A percentile compares a stretch with the other conserved stretches of the same genome.
Evolutionary conservation across 2,888 invertebrate species (phyloP).

Genomic region (Troglohyphantes excavatus): DNA sequence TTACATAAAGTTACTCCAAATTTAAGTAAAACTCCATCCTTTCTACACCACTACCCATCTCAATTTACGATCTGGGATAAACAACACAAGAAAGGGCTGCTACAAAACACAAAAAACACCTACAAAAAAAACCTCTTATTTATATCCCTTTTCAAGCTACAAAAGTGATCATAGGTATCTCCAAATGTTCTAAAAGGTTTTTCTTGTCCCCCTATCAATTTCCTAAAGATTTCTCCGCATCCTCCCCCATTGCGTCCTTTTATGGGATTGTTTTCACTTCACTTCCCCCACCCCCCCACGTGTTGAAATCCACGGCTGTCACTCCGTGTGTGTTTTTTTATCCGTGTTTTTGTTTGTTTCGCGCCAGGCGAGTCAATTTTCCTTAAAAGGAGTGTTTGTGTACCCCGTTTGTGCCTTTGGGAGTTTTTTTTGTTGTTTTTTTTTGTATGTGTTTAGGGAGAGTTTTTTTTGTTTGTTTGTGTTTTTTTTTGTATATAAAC

Average conservation of each 20-base stretch:
- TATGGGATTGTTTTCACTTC: constrained; percentile 56
- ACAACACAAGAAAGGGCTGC: too few species aligned
- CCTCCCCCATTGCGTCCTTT: not conserved
- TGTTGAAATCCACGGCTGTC: constrained; percentile 38
- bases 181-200: constrained; percentile 66
- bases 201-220: constrained; percentile 34
- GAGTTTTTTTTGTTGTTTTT: not conserved
- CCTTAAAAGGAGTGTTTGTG: constrained; percentile 12
- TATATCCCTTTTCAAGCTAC: not conserved
- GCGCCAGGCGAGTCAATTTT: constrained; percentile 15
- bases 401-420: too few species aligned
- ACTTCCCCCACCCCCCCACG: constrained; percentile 30
- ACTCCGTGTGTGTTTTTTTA: constrained; percentile 15
- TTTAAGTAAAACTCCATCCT: too few species aligned
- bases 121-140: not conserved
- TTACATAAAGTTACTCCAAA: too few species aligned
- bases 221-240: constrained; percentile 10
- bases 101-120: too few species aligned
- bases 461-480: not conserved
- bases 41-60: too few species aligned
- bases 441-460: not conserved
- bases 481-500: not conserved
- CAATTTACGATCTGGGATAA: too few species aligned
- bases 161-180: constrained; percentile 20
- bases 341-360: not conserved